Base-by-base conservation (phyloP, 1,140 invertebrate genomes). In the Ooceraea biroi region DNA sequence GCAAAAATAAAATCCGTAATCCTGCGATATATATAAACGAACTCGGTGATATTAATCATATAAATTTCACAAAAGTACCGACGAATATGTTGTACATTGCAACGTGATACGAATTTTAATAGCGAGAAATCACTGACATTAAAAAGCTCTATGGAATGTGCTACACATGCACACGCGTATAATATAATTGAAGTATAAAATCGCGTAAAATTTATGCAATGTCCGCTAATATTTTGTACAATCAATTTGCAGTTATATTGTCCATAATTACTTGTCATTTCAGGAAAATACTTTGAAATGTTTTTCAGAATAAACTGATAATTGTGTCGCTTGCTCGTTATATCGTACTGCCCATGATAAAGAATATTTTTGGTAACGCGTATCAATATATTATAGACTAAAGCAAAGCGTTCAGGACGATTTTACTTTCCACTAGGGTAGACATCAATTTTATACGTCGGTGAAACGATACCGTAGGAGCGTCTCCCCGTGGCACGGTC, bases 361-460 rank as follows among this genome's bases (percentile, higher is more conserved):
- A 36, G 36, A 36, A 36, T 36, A 36, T 36, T 36, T 36, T 36
- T 7, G 7, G 36, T 2, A 36, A 7, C 36, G 7, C 7, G 7
- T 36, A 36, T 36, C 73, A 63, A 57, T 46, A 69, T 69, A 80
- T 80, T 71, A 71, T 80, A 14, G 50, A 71, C 27, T 76, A 7
- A 11, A n/a, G 44, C 58, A 50, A 76, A 65, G 73, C 41, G 84
- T 83, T 68, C 85, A 30, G 66, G 58, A 76, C 46, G 65, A 82
- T 83, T 69, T 86, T 83, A 68, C 72, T 80, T 88, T 73, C 85
- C 71, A 48, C 68, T 14, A 63, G 72, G 65, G 61, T 19, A 82
- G 89, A 82, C 88, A 90, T 91, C 85, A 89, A 91, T 91, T 90
- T 90, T 87, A 90, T 86, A 85, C 73, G 77, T 88, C 88, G 88